phyloP scores from a whole-genome alignment of 2,888 invertebrate genomes.

The Scaptomyza flava region DNA sequence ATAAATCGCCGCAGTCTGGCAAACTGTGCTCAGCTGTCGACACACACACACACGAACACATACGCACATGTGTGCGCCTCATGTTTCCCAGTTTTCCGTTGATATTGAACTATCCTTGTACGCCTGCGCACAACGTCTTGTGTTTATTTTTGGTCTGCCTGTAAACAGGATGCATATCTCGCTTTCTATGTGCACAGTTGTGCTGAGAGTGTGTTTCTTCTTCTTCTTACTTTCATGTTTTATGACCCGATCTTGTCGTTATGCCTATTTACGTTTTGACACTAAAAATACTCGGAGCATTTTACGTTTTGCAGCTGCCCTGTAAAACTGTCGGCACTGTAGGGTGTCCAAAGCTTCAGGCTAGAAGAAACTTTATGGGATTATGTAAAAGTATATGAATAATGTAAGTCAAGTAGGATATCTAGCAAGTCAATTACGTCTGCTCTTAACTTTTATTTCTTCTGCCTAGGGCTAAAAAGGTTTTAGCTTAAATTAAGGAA shows the following conservation, averaged over 20 bases:
- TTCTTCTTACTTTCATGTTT: slow-evolving; percentile 43
- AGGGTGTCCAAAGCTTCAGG: neutral
- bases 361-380: too few relatives aligned
- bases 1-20: slow-evolving; percentile 37
- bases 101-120: slow-evolving; percentile 21
- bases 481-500: slow-evolving; percentile 18
- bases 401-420: neutral
- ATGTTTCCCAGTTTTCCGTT: slow-evolving; percentile 35
- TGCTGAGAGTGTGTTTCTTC: slow-evolving; percentile 24
- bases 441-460: neutral
- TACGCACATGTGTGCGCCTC: slow-evolving; percentile 47
- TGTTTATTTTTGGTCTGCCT: slow-evolving; percentile 51
- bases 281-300: slow-evolving; percentile 64
- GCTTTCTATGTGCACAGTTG: slow-evolving; percentile 19
- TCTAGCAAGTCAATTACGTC: neutral
- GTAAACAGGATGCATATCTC: slow-evolving; percentile 52
- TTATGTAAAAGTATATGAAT: too few relatives aligned
- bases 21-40: slow-evolving; percentile 30
- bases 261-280: slow-evolving; percentile 37
- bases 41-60: slow-evolving; percentile 11
- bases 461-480: slow-evolving; percentile 6
- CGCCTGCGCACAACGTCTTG: slow-evolving; percentile 47
- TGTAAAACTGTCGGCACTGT: slow-evolving; percentile 1
- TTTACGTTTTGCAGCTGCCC: slow-evolving; percentile 57
- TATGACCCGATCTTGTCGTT: slow-evolving; percentile 39